phyloP scores from a whole-genome alignment of 2,888 invertebrate genomes.

The Actias luna region DNA sequence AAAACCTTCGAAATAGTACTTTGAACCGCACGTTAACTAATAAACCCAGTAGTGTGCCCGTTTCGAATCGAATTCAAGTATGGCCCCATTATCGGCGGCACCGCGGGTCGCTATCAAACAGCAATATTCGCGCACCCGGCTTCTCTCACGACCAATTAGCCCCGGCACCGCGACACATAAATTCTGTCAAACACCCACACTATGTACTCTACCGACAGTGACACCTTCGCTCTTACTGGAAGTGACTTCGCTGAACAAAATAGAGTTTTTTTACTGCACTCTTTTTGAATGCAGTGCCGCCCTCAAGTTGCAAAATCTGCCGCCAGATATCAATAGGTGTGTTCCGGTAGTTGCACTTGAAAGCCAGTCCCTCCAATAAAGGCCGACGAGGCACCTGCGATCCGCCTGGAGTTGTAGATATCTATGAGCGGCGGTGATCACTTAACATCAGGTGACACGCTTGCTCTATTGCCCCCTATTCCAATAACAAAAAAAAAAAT shows the following conservation, averaged over 20 bases:
- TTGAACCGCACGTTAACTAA: neutral
- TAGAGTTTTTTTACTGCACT: neutral
- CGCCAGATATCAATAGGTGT: no score
- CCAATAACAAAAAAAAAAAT: no score
- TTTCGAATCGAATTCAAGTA: constrained; percentile 2
- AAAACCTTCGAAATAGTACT: neutral
- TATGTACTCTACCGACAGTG: constrained; percentile 27
- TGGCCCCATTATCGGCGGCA: constrained; percentile 12
- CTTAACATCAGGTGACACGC: no score
- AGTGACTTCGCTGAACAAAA: constrained; percentile 13
- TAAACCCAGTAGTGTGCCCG: neutral
- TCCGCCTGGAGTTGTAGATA: no score
- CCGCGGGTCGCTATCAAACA: constrained; percentile 58
- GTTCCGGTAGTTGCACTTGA: no score
- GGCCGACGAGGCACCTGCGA: no score
- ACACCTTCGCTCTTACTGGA: constrained; percentile 28
- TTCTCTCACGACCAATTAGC: constrained; percentile 72
- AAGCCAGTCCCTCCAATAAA: no score
- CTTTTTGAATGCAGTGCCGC: neutral
- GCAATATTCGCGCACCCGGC: constrained; percentile 58
- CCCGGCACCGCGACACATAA: constrained; percentile 64
- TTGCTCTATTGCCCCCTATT: no score
- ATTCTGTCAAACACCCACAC: constrained; percentile 64
- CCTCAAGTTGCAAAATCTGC: no score
- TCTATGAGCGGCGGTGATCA: no score